Base-by-base conservation (phyloP, 2,888 invertebrate species). In the Chloroclystis v-ata region DNA sequence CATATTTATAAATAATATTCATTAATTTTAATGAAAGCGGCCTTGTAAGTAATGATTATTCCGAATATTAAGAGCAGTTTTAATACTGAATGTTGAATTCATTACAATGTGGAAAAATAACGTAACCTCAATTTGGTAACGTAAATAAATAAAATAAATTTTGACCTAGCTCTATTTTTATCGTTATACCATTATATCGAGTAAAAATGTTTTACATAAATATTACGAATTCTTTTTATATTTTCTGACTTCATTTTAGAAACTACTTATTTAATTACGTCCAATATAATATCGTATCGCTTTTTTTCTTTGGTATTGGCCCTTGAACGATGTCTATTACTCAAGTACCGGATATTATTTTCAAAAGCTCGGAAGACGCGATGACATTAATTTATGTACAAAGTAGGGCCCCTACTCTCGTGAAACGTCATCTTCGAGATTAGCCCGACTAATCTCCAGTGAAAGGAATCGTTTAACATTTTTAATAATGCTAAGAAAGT, bases 381-480 rank as follows among this genome's bases (percentile, higher is more conserved):
- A 28, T 47, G 51, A 54, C 53, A 53, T 42, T 49, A 55, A 55
- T 57, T 57, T 55, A 57, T 57, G 52, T 45, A 51, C 47, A 38
- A 49, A 53, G 44, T 37, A 38, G 29, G 14, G 10, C 9, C 9
- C 32, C 32, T 33, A 33, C 14, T 33, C 32, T 16, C 16, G 13
- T n/a, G 32, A 14, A 1, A n/a, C n/a, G 16, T 16, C 16, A 33
- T 16, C 32, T 33, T 16, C 10, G n/a, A 16, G n/a, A 14, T 33
- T 6, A 13, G 1, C n/a, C 14, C n/a, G 14, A 32, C 32, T 32
- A 1, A 32, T 33, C 16, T 33, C n/a, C 6, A 32, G 13, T 14
- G 4, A 14, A 14, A 14, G 13, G 2, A 32, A 32, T 32, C 2
- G 5, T 32, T 4, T 32, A 4, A n/a, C 14, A 13, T 32, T 33